Evolutionary conservation across 2,888 invertebrate genomes (phyloP).

Genomic region (Amiota mariae): DNA sequence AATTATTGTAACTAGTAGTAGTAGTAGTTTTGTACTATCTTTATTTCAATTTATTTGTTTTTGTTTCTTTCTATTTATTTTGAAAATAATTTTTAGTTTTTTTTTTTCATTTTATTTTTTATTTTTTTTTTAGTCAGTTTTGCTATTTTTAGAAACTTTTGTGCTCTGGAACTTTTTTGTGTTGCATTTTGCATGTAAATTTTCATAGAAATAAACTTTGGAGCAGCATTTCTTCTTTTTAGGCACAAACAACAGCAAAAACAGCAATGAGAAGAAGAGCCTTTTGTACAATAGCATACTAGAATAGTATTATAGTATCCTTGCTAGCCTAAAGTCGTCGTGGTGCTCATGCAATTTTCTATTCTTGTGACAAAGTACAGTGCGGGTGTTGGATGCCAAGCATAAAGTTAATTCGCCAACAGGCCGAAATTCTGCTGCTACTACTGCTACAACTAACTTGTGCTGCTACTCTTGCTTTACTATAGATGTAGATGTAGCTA

Average conservation of each 20-base stretch:
- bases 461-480: not conserved
- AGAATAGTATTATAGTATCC: not conserved
- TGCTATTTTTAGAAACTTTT: conserved; percentile 41
- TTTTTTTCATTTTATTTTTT: too few relatives aligned
- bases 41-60: conserved; percentile 37
- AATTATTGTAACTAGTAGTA: not conserved
- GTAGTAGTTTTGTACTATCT: conserved; percentile 41
- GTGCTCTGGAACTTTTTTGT: conserved; percentile 42
- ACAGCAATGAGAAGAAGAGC: not conserved
- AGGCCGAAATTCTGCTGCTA: not conserved
- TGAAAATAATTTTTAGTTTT: conserved; percentile 1
- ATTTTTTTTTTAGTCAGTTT: conserved; percentile 2
- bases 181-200: conserved; percentile 57
- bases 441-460: not conserved
- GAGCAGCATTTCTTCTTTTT: not conserved
- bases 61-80: conserved; percentile 51
- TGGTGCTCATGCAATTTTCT: not conserved
- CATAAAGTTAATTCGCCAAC: conserved; percentile 7
- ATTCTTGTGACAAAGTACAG: conserved; percentile 22
- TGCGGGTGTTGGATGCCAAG: conserved; percentile 33
- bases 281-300: not conserved
- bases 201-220: conserved; percentile 22
- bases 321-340: not conserved
- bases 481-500: too few relatives aligned
- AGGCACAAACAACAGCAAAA: not conserved